Evolutionary conservation across 2,113 vertebrate genomes (phyloP).

Genomic region (Pygoscelis antarcticus): DNA sequence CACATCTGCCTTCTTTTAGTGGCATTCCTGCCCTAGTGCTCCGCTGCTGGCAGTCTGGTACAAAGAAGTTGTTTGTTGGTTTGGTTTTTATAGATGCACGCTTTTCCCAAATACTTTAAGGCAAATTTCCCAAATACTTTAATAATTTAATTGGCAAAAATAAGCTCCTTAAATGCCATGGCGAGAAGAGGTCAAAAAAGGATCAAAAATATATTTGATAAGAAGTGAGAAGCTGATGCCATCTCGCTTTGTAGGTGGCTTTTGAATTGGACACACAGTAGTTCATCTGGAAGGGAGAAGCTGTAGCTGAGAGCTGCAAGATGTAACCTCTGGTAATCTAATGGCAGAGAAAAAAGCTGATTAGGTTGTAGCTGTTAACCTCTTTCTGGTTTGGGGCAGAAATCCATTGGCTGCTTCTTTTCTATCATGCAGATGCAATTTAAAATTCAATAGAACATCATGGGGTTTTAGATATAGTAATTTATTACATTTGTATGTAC

Average conservation of each 20-base stretch:
- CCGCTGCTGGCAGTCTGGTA: background rate
- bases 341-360: background rate
- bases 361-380: background rate
- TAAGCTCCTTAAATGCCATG: background rate
- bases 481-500: background rate
- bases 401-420: background rate
- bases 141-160: background rate
- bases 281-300: background rate
- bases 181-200: background rate
- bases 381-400: background rate
- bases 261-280: background rate
- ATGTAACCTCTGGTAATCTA: background rate
- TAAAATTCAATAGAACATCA: background rate
- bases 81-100: background rate
- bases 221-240: background rate
- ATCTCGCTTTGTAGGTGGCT: background rate
- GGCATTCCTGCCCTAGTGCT: background rate
- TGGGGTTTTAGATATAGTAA: background rate
- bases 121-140: background rate
- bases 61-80: background rate
- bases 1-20: background rate
- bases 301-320: background rate
- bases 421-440: background rate
- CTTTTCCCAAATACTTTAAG: background rate
- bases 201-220: background rate